Conservation (phyloP, 1,140 invertebrate species). For the Cepaea nemoralis region DNA sequence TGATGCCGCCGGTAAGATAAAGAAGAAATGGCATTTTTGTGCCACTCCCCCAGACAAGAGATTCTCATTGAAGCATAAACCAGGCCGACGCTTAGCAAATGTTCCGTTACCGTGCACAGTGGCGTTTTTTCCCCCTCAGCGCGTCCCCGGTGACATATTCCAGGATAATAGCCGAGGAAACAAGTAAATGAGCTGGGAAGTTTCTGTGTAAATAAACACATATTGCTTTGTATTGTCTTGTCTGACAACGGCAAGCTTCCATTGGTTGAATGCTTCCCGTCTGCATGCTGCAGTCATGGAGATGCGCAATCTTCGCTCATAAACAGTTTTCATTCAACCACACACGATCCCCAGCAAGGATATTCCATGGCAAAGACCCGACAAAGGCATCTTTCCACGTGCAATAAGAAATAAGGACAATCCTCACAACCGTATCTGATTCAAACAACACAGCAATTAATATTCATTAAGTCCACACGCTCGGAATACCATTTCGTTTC, state of each 20-base stretch:
- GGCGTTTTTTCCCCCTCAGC: background rate
- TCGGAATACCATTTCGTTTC: too few relatives aligned
- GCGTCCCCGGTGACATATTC: background rate
- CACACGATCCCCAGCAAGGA: background rate
- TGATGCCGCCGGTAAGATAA: too few relatives aligned
- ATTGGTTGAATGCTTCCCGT: background rate
- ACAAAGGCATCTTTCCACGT: background rate
- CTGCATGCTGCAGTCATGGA: background rate
- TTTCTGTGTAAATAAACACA: background rate
- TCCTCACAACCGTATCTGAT: background rate
- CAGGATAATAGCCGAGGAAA: background rate
- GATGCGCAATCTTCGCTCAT: background rate
- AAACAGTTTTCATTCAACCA: background rate
- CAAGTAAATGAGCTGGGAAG: background rate
- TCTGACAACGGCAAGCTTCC: background rate
- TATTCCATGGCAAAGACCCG: background rate
- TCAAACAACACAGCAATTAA: background rate
- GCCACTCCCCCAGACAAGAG: background rate
- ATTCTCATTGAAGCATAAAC: background rate
- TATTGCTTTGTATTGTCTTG: background rate
- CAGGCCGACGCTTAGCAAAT: background rate
- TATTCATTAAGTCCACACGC: background rate
- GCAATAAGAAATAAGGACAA: background rate
- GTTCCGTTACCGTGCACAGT: background rate
- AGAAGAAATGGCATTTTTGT: too few relatives aligned